A percentile compares a stretch with the other conserved stretches of the same genome.
Conservation (phyloP, 1,140 invertebrate genomes). For the Pseudomyrmex dendroicus region DNA sequence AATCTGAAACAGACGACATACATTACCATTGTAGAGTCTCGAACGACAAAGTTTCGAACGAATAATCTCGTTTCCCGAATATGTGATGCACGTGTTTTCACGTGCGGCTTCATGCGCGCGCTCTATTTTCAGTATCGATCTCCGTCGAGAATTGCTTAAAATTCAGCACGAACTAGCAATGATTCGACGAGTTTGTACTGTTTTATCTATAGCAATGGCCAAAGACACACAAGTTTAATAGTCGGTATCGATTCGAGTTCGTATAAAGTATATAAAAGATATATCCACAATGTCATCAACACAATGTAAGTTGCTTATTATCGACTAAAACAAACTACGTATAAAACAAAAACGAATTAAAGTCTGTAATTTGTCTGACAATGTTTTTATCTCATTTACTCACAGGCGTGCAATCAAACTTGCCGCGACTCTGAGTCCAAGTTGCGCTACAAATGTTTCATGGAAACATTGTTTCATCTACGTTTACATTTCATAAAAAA, state of each 20-base stretch:
- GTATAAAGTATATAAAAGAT: background rate
- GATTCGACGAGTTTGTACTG: background rate
- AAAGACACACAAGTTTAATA: conserved; percentile 6
- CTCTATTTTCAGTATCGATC: background rate
- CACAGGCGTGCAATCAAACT: background rate
- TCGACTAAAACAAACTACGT: conserved; percentile 20
- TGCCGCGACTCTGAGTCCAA: no score
- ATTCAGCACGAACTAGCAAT: background rate
- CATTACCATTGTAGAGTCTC: conserved; percentile 30
- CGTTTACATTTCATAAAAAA: no score
- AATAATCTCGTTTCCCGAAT: conserved; percentile 4
- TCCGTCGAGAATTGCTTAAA: conserved; percentile 8
- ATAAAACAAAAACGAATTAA: background rate
- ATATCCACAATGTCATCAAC: conserved; percentile 29
- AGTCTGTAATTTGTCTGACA: background rate
- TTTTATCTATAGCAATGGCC: background rate
- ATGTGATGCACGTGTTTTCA: background rate
- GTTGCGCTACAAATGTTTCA: no score
- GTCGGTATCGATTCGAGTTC: conserved; percentile 29
- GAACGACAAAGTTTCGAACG: conserved; percentile 18
- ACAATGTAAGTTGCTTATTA: conserved; percentile 20
- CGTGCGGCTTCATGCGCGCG: background rate
- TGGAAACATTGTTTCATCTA: no score
- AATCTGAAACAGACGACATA: conserved; percentile 70
- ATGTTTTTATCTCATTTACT: background rate